These are phyloP conservation scores for Gryllus longicercus DNA, from an alignment of 2,888 invertebrate species.

Conservation along the genomic window DNA sequence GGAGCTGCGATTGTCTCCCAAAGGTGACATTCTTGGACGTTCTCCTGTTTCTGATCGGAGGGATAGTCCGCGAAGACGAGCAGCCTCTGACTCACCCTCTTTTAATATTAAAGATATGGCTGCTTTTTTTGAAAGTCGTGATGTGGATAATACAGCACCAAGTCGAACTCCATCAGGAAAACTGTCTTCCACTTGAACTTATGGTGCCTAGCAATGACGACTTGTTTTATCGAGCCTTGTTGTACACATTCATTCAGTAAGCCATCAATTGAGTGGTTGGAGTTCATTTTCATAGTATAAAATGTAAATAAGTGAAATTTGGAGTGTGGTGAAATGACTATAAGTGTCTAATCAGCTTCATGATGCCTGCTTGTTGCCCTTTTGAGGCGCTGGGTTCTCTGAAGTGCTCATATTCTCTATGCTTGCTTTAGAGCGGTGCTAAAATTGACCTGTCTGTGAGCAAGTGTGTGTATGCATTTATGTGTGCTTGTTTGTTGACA, in stretches of 20 bases:
- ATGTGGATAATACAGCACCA: conserved; percentile 24
- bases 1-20: conserved; percentile 36
- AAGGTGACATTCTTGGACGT: conserved; percentile 33
- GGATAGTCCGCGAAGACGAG: conserved; percentile 38
- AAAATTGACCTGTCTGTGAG: background rate
- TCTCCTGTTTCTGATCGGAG: background rate
- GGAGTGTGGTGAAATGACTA: background rate
- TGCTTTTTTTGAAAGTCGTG: conserved; percentile 64
- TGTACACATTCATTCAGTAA: too few relatives aligned
- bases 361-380: too few relatives aligned
- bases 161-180: conserved; percentile 27
- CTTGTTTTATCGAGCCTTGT: background rate
- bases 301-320: background rate
- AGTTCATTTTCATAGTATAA: too few relatives aligned
- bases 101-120: conserved; percentile 78
- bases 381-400: background rate
- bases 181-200: conserved; percentile 22
- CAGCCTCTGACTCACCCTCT: conserved; percentile 54
- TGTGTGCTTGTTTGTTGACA: conserved; percentile 1
- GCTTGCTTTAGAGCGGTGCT: conserved; percentile 2
- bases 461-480: conserved; percentile 10
- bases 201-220: background rate
- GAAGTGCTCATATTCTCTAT: background rate
- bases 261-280: too few relatives aligned
- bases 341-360: too few relatives aligned